Evolutionary conservation across 2,797 vertebrate species (phyloP), one percentile per base, ranked within the genome.

Genomic region (Labroides dimidiatus): DNA sequence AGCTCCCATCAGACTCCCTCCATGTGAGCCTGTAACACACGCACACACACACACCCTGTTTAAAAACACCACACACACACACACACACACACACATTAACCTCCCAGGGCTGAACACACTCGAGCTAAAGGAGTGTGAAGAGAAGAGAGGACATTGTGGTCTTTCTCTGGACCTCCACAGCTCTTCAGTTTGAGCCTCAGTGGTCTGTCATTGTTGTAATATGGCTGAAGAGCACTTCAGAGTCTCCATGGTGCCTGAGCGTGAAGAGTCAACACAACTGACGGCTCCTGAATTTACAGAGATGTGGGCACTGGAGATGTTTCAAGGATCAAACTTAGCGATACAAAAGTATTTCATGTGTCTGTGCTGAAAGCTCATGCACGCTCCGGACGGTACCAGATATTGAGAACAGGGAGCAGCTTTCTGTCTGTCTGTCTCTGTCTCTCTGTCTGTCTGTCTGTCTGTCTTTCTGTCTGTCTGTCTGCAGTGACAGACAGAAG

Each of bases 201-300:
- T 43, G 10, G 60, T 39, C 47, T 45, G 78, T 36, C 62, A 51
- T 66, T 81, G 19, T 24, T 48, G 37, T 19, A 63, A 12, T 30
- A 23, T n/a, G 41, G n/a, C 45, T 72, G 23, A 78, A 72, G 68
- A 81, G 68, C 70, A 42, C 80, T 84, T 23, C 0, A 21, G 39
- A 41, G 58, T 69, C 51, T 64, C 57, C 65, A 39, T 58, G 51
- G 56, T 42, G 10, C 56, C 63, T 60, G 6, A 3, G 30, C 42
- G 47, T 33, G 17, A 81, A 51, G 11, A 2, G 44, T 61, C 50
- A 68, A 69, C 70, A 71, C 3, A 13, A 11, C 36, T 10, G 45
- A 72, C 49, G 59, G 21, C n/a, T 47, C 61, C 52, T 64, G 15
- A 16, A 13, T 70, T 55, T 14, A 27, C 24, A 21, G 36, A 23